A percentile compares a stretch with the other conserved stretches of the same genome.
These are phyloP conservation scores for Gisinianus flammeolus DNA, from an alignment of 2,888 invertebrate genomes.

Conservation along the genomic window DNA sequence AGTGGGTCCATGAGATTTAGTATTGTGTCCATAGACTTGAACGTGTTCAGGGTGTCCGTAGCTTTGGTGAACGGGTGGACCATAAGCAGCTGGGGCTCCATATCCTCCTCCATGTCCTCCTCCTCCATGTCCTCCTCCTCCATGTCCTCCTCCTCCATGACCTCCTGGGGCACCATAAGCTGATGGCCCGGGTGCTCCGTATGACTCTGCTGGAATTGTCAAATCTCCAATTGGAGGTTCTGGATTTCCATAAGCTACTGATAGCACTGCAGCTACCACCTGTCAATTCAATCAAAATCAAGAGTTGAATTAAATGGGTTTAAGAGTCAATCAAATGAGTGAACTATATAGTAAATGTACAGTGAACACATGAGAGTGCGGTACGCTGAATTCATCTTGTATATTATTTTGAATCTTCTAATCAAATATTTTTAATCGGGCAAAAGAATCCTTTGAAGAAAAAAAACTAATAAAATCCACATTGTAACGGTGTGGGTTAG, in stretches of 20 bases:
- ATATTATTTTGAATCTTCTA: too few relatives aligned
- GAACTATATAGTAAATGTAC: too few relatives aligned
- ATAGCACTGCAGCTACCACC: not conserved
- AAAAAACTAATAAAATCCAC: too few relatives aligned
- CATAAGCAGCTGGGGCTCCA: not conserved
- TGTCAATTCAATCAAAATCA: not conserved
- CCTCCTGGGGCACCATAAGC: not conserved
- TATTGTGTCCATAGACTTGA: conserved; percentile 21
- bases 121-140: not conserved
- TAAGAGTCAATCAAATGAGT: too few relatives aligned
- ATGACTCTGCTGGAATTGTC: not conserved
- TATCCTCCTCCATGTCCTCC: not conserved
- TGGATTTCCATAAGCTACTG: not conserved
- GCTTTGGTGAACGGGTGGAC: not conserved
- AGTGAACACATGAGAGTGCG: too few relatives aligned
- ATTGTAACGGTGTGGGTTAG: too few relatives aligned
- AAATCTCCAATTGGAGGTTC: not conserved
- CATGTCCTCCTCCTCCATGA: not conserved
- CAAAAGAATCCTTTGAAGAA: too few relatives aligned
- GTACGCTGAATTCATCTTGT: too few relatives aligned
- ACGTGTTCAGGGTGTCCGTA: not conserved
- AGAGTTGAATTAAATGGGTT: too few relatives aligned
- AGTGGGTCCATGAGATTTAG: conserved; percentile 34
- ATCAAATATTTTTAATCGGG: too few relatives aligned
- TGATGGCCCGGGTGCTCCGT: conserved; percentile 6